A percentile compares a stretch with the other conserved stretches of the same genome.
Evolutionary conservation across 2,113 vertebrate species (phyloP).

Genomic region (Poeciliopsis occidentalis): DNA sequence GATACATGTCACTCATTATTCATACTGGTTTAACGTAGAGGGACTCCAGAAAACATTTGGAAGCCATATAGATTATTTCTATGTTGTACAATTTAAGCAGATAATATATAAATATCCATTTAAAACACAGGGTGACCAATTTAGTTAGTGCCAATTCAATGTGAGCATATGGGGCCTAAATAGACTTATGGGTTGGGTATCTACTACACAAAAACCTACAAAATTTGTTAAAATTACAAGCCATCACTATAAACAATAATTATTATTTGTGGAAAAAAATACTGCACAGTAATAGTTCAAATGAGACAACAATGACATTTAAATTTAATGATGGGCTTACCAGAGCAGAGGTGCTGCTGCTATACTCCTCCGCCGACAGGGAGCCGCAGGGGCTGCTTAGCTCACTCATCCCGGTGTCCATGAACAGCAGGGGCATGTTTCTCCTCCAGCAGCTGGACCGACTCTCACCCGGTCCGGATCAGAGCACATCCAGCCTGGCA

Average conservation of each 20-base stretch:
- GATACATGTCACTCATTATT: background rate
- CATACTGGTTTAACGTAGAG: background rate
- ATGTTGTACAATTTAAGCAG: background rate
- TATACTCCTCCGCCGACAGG: conserved; percentile 55
- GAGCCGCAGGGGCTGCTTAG: conserved; percentile 38
- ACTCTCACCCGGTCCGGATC: background rate
- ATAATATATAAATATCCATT: background rate
- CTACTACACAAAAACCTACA: too few relatives aligned
- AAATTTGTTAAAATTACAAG: background rate
- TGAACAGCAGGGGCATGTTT: conserved; percentile 67
- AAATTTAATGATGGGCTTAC: conserved; percentile 52
- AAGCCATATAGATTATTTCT: background rate
- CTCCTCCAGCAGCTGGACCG: too few relatives aligned
- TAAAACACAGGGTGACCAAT: background rate
- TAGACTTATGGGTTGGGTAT: too few relatives aligned
- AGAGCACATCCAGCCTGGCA: background rate
- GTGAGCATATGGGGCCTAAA: too few relatives aligned
- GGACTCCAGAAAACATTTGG: background rate
- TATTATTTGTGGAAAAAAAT: background rate
- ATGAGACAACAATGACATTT: background rate
- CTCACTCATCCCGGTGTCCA: conserved; percentile 57
- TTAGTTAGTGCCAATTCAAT: background rate
- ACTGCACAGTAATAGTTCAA: background rate
- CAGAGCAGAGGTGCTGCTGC: conserved; percentile 52
- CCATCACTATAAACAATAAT: background rate